Percentiles rank a stretch among this genome's conserved stretches.
Conservation (phyloP, 2,797 vertebrate species). For the Kryptolebias ocellatus region DNA sequence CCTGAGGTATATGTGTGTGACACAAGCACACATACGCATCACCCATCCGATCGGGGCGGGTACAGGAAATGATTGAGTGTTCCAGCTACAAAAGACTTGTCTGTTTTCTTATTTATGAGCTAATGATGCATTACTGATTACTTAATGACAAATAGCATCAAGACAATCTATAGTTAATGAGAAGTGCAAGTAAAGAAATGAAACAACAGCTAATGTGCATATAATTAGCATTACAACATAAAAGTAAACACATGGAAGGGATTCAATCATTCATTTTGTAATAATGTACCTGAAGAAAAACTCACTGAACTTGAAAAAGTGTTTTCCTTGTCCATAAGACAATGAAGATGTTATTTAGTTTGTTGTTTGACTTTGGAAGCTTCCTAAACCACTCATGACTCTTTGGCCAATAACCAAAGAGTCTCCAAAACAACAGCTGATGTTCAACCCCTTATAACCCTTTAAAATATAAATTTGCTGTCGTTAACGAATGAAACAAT, state of each 20-base stretch:
- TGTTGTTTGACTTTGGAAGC: too few species aligned
- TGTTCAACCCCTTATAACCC: background rate
- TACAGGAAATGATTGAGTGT: background rate
- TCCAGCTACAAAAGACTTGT: background rate
- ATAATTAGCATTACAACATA: conserved; percentile 2
- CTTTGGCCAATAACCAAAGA: background rate
- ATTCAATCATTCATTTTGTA: background rate
- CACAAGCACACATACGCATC: too few species aligned
- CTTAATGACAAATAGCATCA: conserved; percentile 1
- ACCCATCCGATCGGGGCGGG: background rate
- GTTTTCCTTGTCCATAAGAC: background rate
- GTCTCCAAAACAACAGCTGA: too few species aligned
- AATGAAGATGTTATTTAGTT: background rate
- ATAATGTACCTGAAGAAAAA: background rate
- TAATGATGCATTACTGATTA: conserved; percentile 17
- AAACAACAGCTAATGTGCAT: background rate
- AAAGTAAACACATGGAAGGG: background rate
- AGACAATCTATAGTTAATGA: conserved; percentile 10
- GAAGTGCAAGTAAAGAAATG: conserved; percentile 8
- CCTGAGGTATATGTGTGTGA: too few species aligned
- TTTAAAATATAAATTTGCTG: background rate
- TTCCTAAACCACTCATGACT: background rate
- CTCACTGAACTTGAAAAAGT: background rate
- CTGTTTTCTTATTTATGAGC: conserved; percentile 8
- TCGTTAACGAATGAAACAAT: background rate